Evolutionary conservation across 2,888 invertebrate genomes (phyloP), one percentile per base, ranked within the genome.

Genomic region (Agapetus fuscipes): DNA sequence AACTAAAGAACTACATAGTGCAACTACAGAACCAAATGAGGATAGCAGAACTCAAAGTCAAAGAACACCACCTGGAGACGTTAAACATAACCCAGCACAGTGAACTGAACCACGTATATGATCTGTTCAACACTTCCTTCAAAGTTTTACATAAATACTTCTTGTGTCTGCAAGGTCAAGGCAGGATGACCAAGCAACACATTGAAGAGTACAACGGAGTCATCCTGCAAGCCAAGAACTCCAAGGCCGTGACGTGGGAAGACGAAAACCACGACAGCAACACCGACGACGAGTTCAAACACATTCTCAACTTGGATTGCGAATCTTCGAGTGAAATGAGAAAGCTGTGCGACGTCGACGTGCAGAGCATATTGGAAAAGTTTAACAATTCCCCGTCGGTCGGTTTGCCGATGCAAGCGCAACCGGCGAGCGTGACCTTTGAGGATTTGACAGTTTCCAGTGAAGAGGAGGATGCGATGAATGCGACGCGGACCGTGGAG

Each of bases 211-310:
- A 79, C 48, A 56, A 75, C 16, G 71, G 74, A 5, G 53, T 80
- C 1, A 65, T 77, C 49, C 72, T 70, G 46, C 67, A 71, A 43
- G 64, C 74, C 0, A 78, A 78, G 51, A 72, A 74, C 0, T 66
- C 71, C 1, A 72, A 72, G 52, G 65, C 65, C 17, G 75, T 81
- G 10, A 69, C 71, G 9, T 81, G 78, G 76, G 68, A 69, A 0
- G 77, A 76, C 48, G 58, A 58, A 26, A 62, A 64, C 9, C 35
- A 42, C 6, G 37, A 37, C n/a, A 34, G 43, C 0, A 60, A 61
- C 24, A 51, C 39, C 2, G 62, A 63, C 26, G 43, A 58, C 0
- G 39, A 52, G 2, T 62, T 65, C 50, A 60, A 60, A 49, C 64
- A 58, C 43, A 55, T 67, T 14, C 56, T 59, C 0, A 60, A 56